phyloP scores from a whole-genome alignment of 2,888 invertebrate genomes.

The Hipparchia semele region DNA sequence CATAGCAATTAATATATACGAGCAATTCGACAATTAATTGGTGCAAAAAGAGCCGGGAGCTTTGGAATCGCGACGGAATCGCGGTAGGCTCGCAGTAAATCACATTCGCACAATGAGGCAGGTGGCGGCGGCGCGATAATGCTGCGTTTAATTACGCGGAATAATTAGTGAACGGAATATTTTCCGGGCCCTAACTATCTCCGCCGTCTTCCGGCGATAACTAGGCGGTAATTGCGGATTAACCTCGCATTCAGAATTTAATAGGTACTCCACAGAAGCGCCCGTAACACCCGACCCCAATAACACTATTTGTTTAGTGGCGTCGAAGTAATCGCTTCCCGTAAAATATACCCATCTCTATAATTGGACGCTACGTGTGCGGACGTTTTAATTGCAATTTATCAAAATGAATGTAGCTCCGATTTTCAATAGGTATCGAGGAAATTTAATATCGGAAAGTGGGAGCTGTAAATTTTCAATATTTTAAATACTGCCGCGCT shows the following conservation, averaged over 20 bases:
- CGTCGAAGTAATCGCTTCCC: conserved; percentile 68
- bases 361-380: conserved; percentile 36
- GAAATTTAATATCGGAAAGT: conserved; percentile 52
- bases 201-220: conserved; percentile 82
- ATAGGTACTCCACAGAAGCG: conserved; percentile 72
- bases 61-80: conserved; percentile 72
- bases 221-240: conserved; percentile 82
- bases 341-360: conserved; percentile 37
- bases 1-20: conserved; percentile 78
- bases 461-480: conserved; percentile 48
- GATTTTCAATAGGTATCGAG: conserved; percentile 46
- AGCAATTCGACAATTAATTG: conserved; percentile 81
- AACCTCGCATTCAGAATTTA: conserved; percentile 80
- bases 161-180: conserved; percentile 84
- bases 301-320: conserved; percentile 74
- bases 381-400: conserved; percentile 43
- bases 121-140: conserved; percentile 82
- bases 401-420: conserved; percentile 42
- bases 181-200: conserved; percentile 83
- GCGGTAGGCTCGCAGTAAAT: conserved; percentile 80
- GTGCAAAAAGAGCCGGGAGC: conserved; percentile 77
- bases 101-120: conserved; percentile 79
- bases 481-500: conserved; percentile 49
- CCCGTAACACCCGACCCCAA: conserved; percentile 60
- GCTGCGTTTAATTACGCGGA: conserved; percentile 83